Evolutionary conservation across 2,888 invertebrate species (phyloP), one percentile per base, ranked within the genome.

Genomic region (Antheraea assamensis): DNA sequence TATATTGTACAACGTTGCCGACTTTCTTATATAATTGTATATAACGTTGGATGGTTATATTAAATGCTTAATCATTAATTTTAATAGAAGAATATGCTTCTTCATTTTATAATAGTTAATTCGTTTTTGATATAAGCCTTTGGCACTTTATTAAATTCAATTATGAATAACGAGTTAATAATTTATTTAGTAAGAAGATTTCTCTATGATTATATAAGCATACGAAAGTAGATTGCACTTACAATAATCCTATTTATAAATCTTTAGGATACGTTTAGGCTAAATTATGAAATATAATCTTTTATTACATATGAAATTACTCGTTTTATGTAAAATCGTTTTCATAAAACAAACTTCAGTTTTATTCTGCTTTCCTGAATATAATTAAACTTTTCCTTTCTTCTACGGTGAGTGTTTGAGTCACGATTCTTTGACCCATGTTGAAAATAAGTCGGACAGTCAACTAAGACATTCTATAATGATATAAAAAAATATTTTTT

Each of bases 261-360:
- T 42, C 27, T 73, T 68, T 35, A 68, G 52, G 47, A 52, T 42
- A 70, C n/a, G 42, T 70, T 70, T 24, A 70, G 35, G 47, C 24
- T 35, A 70, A 55, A 42, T 42, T 70, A 21, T 55, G 55, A 24
- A 73, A 24, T 68, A 68, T 68, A 49, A 72, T 47, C 30, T 58
- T 61, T 19, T 75, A 72, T 71, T 77, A 71, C 75, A 75, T 75
- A 75, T 74, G 74, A 74, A 74, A 76, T 76, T 77, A 78, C 77
- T 77, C 75, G 73, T 77, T 76, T 75, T 76, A 76, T 74, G 73
- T 66, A 66, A 74, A 75, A 76, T 72, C 88, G 80, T 87, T 88
- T 88, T 83, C 75, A 83, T 84, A 83, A 86, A 88, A 86, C 87
- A 87, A 85, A 84, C 83, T 79, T 83, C 79, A 80, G 85, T 83